A percentile compares a stretch with the other conserved stretches of the same genome.
Conservation (phyloP, 2,113 vertebrate species). For the Carassius carassius region DNA sequence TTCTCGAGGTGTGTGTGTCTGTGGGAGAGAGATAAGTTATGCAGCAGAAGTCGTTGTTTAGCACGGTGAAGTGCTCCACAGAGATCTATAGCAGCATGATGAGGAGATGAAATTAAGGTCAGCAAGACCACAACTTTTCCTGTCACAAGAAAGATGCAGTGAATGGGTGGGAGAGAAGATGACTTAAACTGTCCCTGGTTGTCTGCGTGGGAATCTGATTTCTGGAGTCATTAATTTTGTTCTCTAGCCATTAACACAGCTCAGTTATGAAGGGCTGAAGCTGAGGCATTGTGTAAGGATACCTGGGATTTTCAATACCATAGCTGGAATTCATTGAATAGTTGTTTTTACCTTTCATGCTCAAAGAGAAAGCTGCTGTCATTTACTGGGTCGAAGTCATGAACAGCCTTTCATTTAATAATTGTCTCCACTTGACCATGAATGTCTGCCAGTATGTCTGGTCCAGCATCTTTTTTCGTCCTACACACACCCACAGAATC, state of each 20-base stretch:
- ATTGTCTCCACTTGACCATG: neutral
- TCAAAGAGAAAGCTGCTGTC: neutral
- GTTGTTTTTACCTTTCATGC: neutral
- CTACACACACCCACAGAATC: neutral
- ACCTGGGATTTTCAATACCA: neutral
- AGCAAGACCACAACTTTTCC: slow-evolving; percentile 46
- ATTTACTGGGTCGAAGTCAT: neutral
- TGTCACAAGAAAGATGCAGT: slow-evolving; percentile 39
- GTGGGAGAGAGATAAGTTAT: slow-evolving; percentile 52
- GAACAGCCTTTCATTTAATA: neutral
- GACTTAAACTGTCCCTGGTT: slow-evolving; percentile 34
- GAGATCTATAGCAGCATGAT: slow-evolving; percentile 49
- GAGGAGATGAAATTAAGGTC: slow-evolving; percentile 57
- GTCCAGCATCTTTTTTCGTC: neutral
- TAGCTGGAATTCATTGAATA: neutral
- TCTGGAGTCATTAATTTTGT: slow-evolving; percentile 27
- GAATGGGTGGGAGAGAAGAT: slow-evolving; percentile 18
- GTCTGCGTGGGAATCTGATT: slow-evolving; percentile 35
- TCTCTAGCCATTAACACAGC: slow-evolving; percentile 1
- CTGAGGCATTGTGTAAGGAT: neutral
- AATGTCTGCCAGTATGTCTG: neutral
- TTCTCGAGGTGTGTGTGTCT: slow-evolving; percentile 19
- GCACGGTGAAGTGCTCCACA: slow-evolving; percentile 40
- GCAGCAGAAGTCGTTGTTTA: slow-evolving; percentile 42
- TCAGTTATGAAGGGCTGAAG: slow-evolving; percentile 4